These are phyloP conservation scores for Serrognathus titanus DNA, from an alignment of 2,888 invertebrate species.

Conservation along the genomic window DNA sequence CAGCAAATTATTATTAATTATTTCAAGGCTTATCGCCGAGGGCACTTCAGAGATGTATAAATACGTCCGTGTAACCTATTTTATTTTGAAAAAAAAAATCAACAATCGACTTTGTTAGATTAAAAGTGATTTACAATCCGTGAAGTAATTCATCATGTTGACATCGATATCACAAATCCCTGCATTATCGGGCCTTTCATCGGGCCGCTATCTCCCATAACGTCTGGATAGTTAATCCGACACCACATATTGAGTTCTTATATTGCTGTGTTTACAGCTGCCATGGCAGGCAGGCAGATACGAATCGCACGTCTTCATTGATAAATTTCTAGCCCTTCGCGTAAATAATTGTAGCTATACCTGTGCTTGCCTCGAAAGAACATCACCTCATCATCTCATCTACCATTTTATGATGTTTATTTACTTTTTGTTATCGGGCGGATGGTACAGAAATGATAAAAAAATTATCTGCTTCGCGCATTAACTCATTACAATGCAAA, in stretches of 20 bases:
- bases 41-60: too few species aligned
- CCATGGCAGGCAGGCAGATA: not conserved
- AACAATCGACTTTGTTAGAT: slow-evolving; percentile 44
- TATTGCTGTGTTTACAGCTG: slow-evolving; percentile 4
- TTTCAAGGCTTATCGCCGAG: too few species aligned
- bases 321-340: too few species aligned
- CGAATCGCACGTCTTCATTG: not conserved
- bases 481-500: too few species aligned
- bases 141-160: slow-evolving; percentile 49
- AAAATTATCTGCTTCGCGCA: too few species aligned
- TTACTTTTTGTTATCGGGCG: too few species aligned
- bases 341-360: too few species aligned
- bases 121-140: slow-evolving; percentile 52
- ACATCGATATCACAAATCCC: slow-evolving; percentile 51
- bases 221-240: slow-evolving; percentile 45
- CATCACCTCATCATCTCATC: too few species aligned
- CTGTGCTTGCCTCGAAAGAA: too few species aligned
- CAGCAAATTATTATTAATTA: too few species aligned
- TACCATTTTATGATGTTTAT: too few species aligned
- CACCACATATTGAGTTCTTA: slow-evolving; percentile 29
- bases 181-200: slow-evolving; percentile 48
- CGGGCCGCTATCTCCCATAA: slow-evolving; percentile 44
- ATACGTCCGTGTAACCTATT: not conserved
- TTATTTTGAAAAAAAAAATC: slow-evolving; percentile 25
- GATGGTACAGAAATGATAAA: too few species aligned